Base-by-base conservation (phyloP, 2,113 vertebrate genomes). In the Melanocharis versteri region DNA sequence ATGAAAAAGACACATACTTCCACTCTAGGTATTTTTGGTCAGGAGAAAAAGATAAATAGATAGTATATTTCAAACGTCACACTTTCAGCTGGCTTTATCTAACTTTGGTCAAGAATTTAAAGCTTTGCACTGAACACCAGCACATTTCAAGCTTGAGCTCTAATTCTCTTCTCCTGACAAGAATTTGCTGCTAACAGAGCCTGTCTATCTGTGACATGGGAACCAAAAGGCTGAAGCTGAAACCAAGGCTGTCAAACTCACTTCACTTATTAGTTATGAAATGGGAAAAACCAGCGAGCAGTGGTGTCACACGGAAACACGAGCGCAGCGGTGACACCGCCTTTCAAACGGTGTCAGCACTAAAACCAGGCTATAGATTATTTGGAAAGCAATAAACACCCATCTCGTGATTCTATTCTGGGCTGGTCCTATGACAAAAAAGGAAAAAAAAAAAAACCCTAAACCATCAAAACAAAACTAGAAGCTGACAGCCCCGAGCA, bases 51-150 rank as follows among this genome's bases (percentile, higher is more conserved):
- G 78, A 90, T 50, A 94, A 89, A 88, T 88, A 95, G 86, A 92
- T 44, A 77, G 40, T 22, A 31, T 8, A 28, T 30, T 81, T 83
- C 56, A 68, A 93, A 70, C 23, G 4, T 84, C 79, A 87, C 64
- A 4, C 72, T 93, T 93, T 56, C 89, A 87, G 86, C 45, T 4
- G 6, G 48, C 31, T 90, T 94, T 65, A 92, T 81, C 92, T 96
- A 94, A 91, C 93, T 95, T 95, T 89, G 90, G 92, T 84, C 92
- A 96, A 95, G 83, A 90, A 90, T 93, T 79, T 76, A 48, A 95
- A 94, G 62, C 86, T 88, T 90, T 75, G 69, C 72, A 83, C 65
- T 20, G 35, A 72, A 61, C 0, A 5, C 79, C 65, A 88, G 69
- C 56, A 83, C 65, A 54, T 89, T 91, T 90, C 78, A 61, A 65